Evolutionary conservation across 2,113 vertebrate genomes (phyloP).

Genomic region (Candoia aspera): DNA sequence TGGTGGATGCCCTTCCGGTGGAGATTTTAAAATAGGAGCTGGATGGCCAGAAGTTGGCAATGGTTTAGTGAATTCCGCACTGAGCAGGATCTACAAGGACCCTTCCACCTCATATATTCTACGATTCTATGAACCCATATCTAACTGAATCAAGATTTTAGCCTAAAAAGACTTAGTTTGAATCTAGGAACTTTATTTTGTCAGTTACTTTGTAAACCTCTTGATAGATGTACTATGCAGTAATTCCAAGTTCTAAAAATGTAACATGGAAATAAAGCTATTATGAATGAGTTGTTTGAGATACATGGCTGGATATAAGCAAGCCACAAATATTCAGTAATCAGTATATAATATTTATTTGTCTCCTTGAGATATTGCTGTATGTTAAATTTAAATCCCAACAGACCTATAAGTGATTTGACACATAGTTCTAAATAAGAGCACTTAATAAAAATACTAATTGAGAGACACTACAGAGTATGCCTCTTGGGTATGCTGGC

Average conservation of each 20-base stretch:
- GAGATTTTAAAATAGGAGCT: not conserved
- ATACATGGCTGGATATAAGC: not conserved
- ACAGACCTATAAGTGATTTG: not conserved
- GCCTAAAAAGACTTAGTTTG: not conserved
- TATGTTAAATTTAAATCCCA: not conserved
- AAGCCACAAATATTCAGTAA: not conserved
- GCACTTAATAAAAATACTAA: not conserved
- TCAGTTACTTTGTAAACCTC: not conserved
- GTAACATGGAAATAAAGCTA: not conserved
- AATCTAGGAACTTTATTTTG: conserved; percentile 37
- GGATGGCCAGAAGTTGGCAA: not conserved
- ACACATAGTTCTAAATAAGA: not conserved
- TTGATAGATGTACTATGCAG: conserved; percentile 32
- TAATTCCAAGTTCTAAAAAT: conserved; percentile 47
- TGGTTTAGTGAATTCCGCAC: not conserved
- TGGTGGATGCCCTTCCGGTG: not conserved
- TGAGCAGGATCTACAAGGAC: too few relatives aligned
- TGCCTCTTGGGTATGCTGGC: not conserved
- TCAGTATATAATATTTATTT: not conserved
- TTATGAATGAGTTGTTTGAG: not conserved
- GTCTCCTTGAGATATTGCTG: not conserved
- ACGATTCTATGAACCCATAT: not conserved
- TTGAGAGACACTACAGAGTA: not conserved
- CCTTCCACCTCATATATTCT: not conserved
- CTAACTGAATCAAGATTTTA: not conserved